Evolutionary conservation across 1,140 invertebrate species (phyloP).

Genomic region (Scaptodrosophila lebanonensis): DNA sequence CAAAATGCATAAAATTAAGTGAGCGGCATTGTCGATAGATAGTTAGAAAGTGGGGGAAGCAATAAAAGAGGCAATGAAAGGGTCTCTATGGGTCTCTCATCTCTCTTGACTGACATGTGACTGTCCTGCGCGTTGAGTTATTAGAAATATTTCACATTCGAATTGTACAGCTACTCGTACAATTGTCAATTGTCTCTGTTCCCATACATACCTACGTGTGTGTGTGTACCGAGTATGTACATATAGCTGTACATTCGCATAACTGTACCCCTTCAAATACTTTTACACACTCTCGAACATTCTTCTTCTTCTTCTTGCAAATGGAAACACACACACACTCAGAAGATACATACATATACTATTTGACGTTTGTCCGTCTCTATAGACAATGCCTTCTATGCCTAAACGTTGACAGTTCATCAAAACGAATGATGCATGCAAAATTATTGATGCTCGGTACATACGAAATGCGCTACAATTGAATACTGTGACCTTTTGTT

Average conservation of each 20-base stretch:
- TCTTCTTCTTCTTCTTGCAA: neutral
- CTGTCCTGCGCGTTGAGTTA: constrained; percentile 31
- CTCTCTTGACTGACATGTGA: constrained; percentile 1
- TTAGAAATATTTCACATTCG: constrained; percentile 56
- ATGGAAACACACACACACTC: constrained; percentile 35
- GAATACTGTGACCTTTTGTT: too few relatives aligned
- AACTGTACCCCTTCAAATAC: constrained; percentile 47
- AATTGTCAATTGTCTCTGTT: constrained; percentile 25
- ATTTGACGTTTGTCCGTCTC: too few relatives aligned
- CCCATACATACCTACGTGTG: neutral
- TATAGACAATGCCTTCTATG: constrained; percentile 47
- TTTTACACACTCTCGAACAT: neutral
- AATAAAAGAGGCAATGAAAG: too few relatives aligned
- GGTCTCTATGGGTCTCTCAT: neutral
- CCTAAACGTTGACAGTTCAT: constrained; percentile 70
- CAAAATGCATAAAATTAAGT: constrained; percentile 73
- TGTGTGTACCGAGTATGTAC: neutral
- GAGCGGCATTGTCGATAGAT: too few relatives aligned
- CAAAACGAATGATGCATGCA: constrained; percentile 72
- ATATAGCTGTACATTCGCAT: constrained; percentile 28
- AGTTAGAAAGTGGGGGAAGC: too few relatives aligned
- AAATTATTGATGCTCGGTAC: constrained; percentile 46
- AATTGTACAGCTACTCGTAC: constrained; percentile 31
- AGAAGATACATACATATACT: constrained; percentile 5
- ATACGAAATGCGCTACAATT: constrained; percentile 22